phyloP scores from a whole-genome alignment of 2,797 vertebrate genomes.

The Heteromormyrus szaboi region DNA sequence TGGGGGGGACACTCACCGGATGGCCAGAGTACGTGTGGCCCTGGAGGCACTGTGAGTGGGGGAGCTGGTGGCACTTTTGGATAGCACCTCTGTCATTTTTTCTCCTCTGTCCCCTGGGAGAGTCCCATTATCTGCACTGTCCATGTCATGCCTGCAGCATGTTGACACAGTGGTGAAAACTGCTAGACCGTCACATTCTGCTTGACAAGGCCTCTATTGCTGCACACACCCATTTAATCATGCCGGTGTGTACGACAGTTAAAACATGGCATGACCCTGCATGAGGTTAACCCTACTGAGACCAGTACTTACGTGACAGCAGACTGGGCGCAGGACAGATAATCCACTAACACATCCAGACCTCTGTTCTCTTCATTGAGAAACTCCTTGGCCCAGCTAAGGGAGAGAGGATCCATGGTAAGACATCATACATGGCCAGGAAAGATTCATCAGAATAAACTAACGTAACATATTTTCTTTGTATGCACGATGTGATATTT shows the following conservation, averaged over 20 bases:
- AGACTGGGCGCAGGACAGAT: conserved; percentile 78
- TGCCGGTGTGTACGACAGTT: not conserved
- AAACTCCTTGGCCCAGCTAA: conserved; percentile 92
- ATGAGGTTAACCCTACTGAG: not conserved
- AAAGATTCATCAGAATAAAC: not conserved
- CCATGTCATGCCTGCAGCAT: conserved; percentile 68
- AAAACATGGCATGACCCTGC: not conserved
- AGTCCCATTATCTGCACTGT: conserved; percentile 63
- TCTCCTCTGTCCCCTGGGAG: conserved; percentile 60
- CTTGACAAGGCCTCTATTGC: not conserved
- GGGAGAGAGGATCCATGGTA: not conserved
- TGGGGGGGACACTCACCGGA: conserved; percentile 60
- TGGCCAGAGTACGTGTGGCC: conserved; percentile 59
- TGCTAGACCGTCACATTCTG: not conserved
- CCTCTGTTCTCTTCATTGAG: conserved; percentile 84
- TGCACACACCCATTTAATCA: not conserved
- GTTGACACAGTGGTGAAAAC: not conserved
- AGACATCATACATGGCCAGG: not conserved
- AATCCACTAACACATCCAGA: conserved; percentile 81
- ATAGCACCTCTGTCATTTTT: conserved; percentile 73
- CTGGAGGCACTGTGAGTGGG: conserved; percentile 60
- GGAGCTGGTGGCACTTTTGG: conserved; percentile 59
- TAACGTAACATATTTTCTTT: not conserved
- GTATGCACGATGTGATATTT: not conserved
- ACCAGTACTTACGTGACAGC: conserved; percentile 67